Evolutionary conservation across 2,888 invertebrate genomes (phyloP).

Genomic region (Drosophila algonquin): DNA sequence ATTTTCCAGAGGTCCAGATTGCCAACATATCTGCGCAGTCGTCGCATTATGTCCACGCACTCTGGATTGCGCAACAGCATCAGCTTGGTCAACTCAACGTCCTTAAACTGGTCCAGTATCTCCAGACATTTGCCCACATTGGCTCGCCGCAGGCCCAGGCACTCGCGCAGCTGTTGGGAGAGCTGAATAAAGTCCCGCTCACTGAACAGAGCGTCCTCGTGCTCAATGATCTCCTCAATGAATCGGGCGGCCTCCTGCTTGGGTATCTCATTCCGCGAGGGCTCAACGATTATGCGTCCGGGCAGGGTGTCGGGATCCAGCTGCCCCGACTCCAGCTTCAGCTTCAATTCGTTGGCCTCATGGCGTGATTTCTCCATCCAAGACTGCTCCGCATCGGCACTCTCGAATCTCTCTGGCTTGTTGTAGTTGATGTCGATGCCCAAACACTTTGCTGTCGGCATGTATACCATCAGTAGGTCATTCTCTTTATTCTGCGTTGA

Average conservation of each 20-base stretch:
- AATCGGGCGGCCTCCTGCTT: conserved; percentile 79
- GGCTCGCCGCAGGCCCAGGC: conserved; percentile 85
- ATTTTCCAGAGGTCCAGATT: conserved; percentile 91
- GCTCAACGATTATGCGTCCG: conserved; percentile 87
- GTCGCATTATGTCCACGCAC: conserved; percentile 90
- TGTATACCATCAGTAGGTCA: conserved; percentile 87
- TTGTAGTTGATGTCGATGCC: conserved; percentile 88
- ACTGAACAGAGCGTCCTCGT: conserved; percentile 80
- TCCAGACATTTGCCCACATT: conserved; percentile 90
- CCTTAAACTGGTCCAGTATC: conserved; percentile 87
- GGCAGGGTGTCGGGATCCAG: conserved; percentile 86
- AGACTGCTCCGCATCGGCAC: conserved; percentile 86
- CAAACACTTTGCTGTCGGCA: conserved; percentile 87
- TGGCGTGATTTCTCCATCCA: conserved; percentile 88
- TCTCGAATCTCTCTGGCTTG: conserved; percentile 86
- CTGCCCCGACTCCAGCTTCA: conserved; percentile 86
- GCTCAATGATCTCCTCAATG: conserved; percentile 80
- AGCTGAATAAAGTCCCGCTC: conserved; percentile 81
- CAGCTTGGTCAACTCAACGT: conserved; percentile 85
- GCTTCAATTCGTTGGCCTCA: conserved; percentile 87
- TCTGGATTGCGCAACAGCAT: conserved; percentile 93
- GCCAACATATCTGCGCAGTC: conserved; percentile 91
- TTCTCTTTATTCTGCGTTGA: conserved; percentile 53
- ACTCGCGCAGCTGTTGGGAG: conserved; percentile 80
- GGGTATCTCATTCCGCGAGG: conserved; percentile 80